Conservation (phyloP, 2,888 invertebrate species). For the Drosophila longiperda region DNA sequence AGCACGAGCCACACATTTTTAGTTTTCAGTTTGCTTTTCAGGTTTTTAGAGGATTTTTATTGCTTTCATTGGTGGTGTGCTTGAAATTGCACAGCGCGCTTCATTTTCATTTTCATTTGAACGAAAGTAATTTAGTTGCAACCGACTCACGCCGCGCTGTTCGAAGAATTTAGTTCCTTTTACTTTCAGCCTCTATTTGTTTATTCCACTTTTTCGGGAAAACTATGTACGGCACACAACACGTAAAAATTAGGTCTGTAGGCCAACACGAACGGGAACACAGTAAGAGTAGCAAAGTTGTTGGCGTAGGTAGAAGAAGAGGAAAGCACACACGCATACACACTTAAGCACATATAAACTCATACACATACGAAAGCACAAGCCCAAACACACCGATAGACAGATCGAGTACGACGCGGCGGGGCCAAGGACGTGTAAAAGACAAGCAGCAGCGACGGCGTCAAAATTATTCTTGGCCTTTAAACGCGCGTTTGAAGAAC, state of each 20-base stretch:
- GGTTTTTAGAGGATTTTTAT: slow-evolving; percentile 24
- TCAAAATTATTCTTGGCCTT: slow-evolving; percentile 83
- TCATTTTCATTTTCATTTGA: slow-evolving; percentile 22
- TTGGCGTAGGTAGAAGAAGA: slow-evolving; percentile 80
- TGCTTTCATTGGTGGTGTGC: slow-evolving; percentile 30
- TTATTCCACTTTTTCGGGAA: slow-evolving; percentile 73
- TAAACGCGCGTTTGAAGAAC: slow-evolving; percentile 84
- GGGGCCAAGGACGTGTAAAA: slow-evolving; percentile 64
- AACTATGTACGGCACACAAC: slow-evolving; percentile 70
- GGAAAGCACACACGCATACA: slow-evolving; percentile 62
- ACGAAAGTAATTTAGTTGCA: slow-evolving; percentile 36
- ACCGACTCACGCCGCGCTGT: slow-evolving; percentile 22
- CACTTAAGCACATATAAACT: slow-evolving; percentile 10
- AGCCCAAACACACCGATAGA: slow-evolving; percentile 18
- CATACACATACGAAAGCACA: slow-evolving; percentile 17
- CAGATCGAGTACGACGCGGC: slow-evolving; percentile 45
- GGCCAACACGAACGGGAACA: slow-evolving; percentile 81
- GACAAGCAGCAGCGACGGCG: slow-evolving; percentile 47
- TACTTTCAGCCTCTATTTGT: slow-evolving; percentile 54
- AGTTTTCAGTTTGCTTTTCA: slow-evolving; percentile 29
- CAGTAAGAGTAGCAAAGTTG: slow-evolving; percentile 77
- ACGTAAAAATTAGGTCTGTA: slow-evolving; percentile 79
- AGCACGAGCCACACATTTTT: slow-evolving; percentile 16
- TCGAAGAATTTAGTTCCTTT: slow-evolving; percentile 43
- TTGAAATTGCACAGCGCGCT: slow-evolving; percentile 36